Evolutionary conservation across 2,113 vertebrate species (phyloP).

Genomic region (Erythrocercus mccallii): DNA sequence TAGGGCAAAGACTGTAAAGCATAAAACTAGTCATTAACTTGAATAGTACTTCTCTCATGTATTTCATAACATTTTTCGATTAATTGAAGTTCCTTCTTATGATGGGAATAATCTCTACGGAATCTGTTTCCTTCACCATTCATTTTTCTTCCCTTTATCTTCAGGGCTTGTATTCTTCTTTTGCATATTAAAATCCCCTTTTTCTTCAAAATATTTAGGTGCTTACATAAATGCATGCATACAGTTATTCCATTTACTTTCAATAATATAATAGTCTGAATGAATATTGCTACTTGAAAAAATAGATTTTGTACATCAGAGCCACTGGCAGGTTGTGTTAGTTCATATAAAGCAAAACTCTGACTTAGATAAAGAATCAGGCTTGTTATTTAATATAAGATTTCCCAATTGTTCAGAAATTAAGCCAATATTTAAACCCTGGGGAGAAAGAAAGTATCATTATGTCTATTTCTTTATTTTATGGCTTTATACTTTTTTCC

Average conservation of each 20-base stretch:
- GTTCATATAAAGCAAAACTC: background rate
- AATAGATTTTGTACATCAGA: background rate
- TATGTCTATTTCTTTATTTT: background rate
- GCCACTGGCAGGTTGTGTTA: background rate
- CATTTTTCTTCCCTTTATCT: background rate
- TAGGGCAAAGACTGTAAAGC: slow-evolving; percentile 9
- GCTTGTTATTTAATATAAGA: background rate
- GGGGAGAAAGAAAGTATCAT: background rate
- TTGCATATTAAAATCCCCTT: background rate
- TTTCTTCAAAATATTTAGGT: background rate
- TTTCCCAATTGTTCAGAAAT: background rate
- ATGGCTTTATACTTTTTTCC: background rate
- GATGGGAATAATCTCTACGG: background rate
- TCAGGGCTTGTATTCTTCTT: background rate
- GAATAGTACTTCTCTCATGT: background rate
- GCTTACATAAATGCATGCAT: background rate
- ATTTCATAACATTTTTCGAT: background rate
- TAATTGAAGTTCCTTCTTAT: background rate
- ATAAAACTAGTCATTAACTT: slow-evolving; percentile 8
- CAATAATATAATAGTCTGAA: background rate
- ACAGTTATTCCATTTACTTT: background rate
- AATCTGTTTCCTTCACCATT: background rate
- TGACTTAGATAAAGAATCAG: background rate
- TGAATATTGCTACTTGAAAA: background rate
- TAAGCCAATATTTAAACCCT: background rate